A percentile compares a stretch with the other conserved stretches of the same genome.
phyloP scores from a whole-genome alignment of 2,888 invertebrate genomes.

The Busseola fusca region DNA sequence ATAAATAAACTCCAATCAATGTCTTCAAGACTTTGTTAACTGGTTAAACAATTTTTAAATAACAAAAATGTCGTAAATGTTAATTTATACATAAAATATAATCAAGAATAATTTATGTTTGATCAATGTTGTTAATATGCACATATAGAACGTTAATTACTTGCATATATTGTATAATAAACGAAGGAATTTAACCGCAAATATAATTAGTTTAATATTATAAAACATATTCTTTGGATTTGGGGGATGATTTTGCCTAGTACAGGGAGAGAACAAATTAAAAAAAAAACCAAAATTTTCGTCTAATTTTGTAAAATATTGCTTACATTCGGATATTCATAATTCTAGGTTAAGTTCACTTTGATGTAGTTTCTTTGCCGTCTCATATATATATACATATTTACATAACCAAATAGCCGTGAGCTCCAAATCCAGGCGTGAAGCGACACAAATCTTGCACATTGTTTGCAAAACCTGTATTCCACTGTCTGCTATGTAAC shows the following conservation, averaged over 20 bases:
- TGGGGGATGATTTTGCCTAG: background rate
- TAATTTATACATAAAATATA: background rate
- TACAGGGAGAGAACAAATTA: background rate
- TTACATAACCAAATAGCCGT: constrained; percentile 37
- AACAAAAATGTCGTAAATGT: constrained; percentile 5
- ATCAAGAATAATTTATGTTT: constrained; percentile 1
- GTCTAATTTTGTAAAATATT: background rate
- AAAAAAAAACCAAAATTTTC: background rate
- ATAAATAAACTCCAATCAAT: background rate
- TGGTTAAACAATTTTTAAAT: background rate
- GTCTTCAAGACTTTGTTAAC: background rate
- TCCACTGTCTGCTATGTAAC: constrained; percentile 12
- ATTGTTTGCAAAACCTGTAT: constrained; percentile 18
- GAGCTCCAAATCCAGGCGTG: constrained; percentile 35
- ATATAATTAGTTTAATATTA: background rate
- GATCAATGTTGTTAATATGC: constrained; percentile 33
- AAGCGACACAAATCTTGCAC: constrained; percentile 41
- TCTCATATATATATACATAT: constrained; percentile 5
- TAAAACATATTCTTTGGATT: background rate
- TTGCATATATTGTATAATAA: constrained; percentile 22
- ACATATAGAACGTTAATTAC: constrained; percentile 29
- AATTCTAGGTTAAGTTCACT: background rate
- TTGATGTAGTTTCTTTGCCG: background rate
- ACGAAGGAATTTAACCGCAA: background rate
- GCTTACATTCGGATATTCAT: background rate